Conservation (phyloP, 2,797 vertebrate species). For the Myotis myotis region DNA sequence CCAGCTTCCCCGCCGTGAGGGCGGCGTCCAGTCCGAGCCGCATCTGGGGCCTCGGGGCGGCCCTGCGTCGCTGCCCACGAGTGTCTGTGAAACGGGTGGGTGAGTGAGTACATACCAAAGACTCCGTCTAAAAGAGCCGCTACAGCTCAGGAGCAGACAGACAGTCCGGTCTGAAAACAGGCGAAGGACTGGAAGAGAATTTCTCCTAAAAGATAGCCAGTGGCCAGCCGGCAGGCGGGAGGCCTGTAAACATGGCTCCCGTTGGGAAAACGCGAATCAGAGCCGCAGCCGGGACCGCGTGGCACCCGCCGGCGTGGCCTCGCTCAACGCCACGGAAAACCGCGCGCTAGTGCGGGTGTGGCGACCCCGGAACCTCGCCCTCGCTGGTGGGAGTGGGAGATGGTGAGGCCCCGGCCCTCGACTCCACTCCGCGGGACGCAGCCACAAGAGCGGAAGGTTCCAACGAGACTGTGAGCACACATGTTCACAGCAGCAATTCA, state of each 20-base stretch:
- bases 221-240: rapidly evolving
- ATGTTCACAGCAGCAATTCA: neutral
- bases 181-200: neutral
- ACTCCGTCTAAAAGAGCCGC: rapidly evolving
- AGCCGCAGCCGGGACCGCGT: rapidly evolving
- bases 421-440: too few relatives aligned
- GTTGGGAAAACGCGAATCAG: rapidly evolving
- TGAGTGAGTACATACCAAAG: rapidly evolving
- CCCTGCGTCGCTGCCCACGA: rapidly evolving
- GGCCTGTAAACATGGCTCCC: rapidly evolving
- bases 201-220: rapidly evolving
- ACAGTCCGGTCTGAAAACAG: rapidly evolving
- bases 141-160: too few relatives aligned
- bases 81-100: rapidly evolving
- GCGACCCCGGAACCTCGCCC: rapidly evolving
- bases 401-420: rapidly evolving
- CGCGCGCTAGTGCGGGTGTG: rapidly evolving
- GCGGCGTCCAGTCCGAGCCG: neutral
- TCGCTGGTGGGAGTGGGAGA: rapidly evolving
- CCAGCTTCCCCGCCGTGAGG: neutral
- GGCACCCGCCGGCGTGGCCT: rapidly evolving
- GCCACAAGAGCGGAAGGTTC: neutral
- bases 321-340: rapidly evolving
- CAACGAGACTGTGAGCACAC: neutral
- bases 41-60: neutral